phyloP scores from a whole-genome alignment of 2,113 vertebrate species.

The Stegostoma tigrinum region DNA sequence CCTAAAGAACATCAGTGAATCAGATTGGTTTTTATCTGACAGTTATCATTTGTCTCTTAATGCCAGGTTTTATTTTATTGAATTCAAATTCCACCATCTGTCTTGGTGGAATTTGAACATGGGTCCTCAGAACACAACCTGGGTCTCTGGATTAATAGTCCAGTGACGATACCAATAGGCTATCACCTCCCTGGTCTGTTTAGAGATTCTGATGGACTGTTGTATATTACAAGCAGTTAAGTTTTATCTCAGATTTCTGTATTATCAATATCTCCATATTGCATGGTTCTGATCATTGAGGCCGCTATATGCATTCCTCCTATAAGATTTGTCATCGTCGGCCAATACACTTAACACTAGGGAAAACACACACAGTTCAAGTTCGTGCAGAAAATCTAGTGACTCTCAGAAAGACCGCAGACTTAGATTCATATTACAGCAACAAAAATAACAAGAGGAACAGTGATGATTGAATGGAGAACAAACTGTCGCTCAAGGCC shows the following conservation, averaged over 20 bases:
- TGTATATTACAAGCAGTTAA: neutral
- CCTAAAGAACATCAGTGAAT: no score
- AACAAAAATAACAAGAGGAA: neutral
- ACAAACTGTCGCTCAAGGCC: neutral
- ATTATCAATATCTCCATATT: neutral
- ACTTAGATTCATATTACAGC: neutral
- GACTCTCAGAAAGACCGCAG: neutral
- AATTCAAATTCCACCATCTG: no score
- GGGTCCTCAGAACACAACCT: no score
- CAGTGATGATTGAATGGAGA: neutral
- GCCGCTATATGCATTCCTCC: neutral
- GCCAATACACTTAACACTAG: neutral
- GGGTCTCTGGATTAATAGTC: no score
- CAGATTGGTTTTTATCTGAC: no score
- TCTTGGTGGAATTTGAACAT: no score
- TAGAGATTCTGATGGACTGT: neutral
- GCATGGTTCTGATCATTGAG: neutral
- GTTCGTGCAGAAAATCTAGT: neutral
- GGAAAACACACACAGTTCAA: neutral
- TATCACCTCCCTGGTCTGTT: neutral
- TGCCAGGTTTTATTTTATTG: no score
- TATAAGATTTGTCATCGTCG: neutral
- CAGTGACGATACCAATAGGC: no score
- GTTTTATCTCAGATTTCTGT: neutral
- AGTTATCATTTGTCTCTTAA: no score